Conservation (phyloP, 2,888 invertebrate genomes). For the Heteromurus nitidus region DNA sequence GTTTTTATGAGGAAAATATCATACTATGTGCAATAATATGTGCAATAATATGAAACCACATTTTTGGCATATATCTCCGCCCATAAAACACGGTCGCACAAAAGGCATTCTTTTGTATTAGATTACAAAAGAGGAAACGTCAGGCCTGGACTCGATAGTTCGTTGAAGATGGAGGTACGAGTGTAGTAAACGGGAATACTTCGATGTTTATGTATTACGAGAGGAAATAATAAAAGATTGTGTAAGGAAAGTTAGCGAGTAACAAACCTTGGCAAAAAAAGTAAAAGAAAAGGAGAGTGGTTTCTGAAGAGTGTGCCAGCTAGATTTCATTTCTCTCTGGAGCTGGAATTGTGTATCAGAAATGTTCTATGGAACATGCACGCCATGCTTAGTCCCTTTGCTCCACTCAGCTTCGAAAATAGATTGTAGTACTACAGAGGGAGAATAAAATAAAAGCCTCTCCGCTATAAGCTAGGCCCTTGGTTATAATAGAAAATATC, state of each 20-base stretch:
- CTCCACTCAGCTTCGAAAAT: slow-evolving; percentile 16
- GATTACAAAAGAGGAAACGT: too few relatives aligned
- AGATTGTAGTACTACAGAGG: too few relatives aligned
- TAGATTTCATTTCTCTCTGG: slow-evolving; percentile 5
- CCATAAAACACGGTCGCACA: slow-evolving; percentile 3
- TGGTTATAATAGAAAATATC: slow-evolving; percentile 1
- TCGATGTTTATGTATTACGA: background rate
- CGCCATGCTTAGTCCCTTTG: background rate
- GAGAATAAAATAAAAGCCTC: too few relatives aligned
- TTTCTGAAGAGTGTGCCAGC: background rate
- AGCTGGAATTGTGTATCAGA: background rate
- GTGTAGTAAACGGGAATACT: background rate
- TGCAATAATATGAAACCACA: slow-evolving; percentile 15
- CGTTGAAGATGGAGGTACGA: background rate
- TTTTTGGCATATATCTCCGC: slow-evolving; percentile 18
- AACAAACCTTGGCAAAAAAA: slow-evolving; percentile 10
- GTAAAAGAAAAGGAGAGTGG: background rate
- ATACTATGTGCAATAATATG: slow-evolving; percentile 5
- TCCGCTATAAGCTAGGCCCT: too few relatives aligned
- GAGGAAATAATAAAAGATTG: slow-evolving; percentile 27
- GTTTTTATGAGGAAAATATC: background rate
- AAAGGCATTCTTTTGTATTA: too few relatives aligned
- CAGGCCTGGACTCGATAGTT: too few relatives aligned
- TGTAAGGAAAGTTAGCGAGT: slow-evolving; percentile 14
- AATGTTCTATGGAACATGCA: background rate